A percentile compares a stretch with the other conserved stretches of the same genome.
These are phyloP conservation scores for Apaloderma vittatum DNA, from an alignment of 2,113 vertebrate genomes.

Conservation along the genomic window DNA sequence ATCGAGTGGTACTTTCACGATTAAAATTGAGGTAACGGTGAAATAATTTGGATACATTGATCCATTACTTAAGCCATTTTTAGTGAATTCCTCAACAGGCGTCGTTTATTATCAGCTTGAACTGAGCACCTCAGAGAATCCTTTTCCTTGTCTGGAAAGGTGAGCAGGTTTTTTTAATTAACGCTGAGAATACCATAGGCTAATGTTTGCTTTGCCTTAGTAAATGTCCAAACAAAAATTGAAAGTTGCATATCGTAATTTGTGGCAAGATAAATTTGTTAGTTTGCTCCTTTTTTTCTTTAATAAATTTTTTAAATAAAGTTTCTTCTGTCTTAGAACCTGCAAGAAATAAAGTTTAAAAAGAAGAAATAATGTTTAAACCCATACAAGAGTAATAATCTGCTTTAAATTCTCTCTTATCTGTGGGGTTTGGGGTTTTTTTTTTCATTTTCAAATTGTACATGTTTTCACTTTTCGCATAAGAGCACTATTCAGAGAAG, in stretches of 20 bases:
- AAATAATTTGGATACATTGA: background rate
- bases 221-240: background rate
- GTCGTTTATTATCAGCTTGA: background rate
- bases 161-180: background rate
- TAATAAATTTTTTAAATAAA: background rate
- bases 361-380: background rate
- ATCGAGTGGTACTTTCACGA: slow-evolving; percentile 89
- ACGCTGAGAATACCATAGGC: fast-evolving
- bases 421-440: background rate
- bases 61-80: background rate
- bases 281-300: background rate
- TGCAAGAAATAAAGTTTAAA: background rate
- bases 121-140: background rate
- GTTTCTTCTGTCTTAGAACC: background rate
- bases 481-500: background rate
- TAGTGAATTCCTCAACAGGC: background rate
- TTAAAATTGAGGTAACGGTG: slow-evolving; percentile 84
- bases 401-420: background rate
- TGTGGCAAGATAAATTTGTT: background rate
- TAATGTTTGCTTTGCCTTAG: background rate
- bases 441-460: background rate
- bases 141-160: background rate
- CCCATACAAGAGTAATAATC: background rate
- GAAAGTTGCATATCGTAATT: background rate
- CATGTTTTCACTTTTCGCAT: background rate